phyloP scores from a whole-genome alignment of 2,797 vertebrate species.

The Sebastes dallii region DNA sequence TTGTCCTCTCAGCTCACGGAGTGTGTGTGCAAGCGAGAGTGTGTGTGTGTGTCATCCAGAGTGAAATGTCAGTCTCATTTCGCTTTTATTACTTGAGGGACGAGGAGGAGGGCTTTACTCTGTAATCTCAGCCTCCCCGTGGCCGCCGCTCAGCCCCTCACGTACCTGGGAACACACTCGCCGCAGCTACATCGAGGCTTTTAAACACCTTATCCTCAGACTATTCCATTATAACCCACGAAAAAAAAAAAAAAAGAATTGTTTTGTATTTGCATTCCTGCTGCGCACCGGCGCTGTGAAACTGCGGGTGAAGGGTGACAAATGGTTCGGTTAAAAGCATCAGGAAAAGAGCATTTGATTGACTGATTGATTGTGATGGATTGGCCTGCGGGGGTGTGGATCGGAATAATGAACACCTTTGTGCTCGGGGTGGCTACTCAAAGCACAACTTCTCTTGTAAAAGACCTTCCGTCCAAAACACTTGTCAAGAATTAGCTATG shows the following conservation, averaged over 20 bases:
- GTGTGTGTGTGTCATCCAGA: slow-evolving; percentile 50
- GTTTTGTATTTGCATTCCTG: slow-evolving; percentile 55
- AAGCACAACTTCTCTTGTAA: slow-evolving; percentile 28
- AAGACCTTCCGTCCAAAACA: slow-evolving; percentile 44
- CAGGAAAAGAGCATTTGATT: slow-evolving; percentile 61
- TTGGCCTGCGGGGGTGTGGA: slow-evolving; percentile 49
- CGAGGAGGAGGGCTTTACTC: slow-evolving; percentile 67
- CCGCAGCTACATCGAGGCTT: slow-evolving; percentile 41
- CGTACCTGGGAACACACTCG: slow-evolving; percentile 53
- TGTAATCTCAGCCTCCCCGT: slow-evolving; percentile 73
- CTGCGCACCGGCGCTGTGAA: slow-evolving; percentile 31
- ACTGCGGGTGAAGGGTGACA: slow-evolving; percentile 61
- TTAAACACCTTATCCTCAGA: slow-evolving; percentile 59
- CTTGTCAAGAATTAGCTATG: slow-evolving; percentile 42
- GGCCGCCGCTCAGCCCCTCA: slow-evolving; percentile 50
- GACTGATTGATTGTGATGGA: slow-evolving; percentile 75
- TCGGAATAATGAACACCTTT: slow-evolving; percentile 69
- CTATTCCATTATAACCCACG: slow-evolving; percentile 52
- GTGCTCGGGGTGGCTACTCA: slow-evolving; percentile 42
- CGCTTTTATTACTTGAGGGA: slow-evolving; percentile 81
- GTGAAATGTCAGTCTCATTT: slow-evolving; percentile 81
- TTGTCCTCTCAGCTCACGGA: slow-evolving; percentile 27
- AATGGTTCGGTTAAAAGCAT: slow-evolving; percentile 69
- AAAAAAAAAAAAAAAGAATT: slow-evolving; percentile 42
- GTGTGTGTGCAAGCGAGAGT: slow-evolving; percentile 1